Evolutionary conservation across 2,113 vertebrate species (phyloP).

Genomic region (Leuciscus idus): DNA sequence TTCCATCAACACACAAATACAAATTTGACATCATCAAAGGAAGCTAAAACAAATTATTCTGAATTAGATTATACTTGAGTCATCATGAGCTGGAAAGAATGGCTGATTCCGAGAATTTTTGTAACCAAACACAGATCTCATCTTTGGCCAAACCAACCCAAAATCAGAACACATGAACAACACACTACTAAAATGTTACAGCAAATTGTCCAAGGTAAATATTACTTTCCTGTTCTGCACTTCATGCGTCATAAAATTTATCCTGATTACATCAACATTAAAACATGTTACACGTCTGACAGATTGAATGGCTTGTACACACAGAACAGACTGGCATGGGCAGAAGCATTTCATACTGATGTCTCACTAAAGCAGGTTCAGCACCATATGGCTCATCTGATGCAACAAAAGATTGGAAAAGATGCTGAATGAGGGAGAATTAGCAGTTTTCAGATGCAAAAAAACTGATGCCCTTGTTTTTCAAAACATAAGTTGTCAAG

Average conservation of each 20-base stretch:
- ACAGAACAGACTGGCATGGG: not conserved
- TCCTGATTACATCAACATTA: not conserved
- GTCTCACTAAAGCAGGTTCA: not conserved
- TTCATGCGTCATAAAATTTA: not conserved
- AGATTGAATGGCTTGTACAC: not conserved
- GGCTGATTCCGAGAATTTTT: not conserved
- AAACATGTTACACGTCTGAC: not conserved
- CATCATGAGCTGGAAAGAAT: not conserved
- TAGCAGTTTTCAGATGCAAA: not conserved
- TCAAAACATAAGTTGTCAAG: not conserved
- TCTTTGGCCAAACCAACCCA: not conserved
- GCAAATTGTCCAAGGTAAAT: not conserved
- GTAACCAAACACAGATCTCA: not conserved
- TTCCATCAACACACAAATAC: not conserved
- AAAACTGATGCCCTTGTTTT: not conserved
- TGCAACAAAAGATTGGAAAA: not conserved
- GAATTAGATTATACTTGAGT: conserved; percentile 1
- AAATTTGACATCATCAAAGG: not conserved
- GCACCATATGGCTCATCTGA: not conserved
- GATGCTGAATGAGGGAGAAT: not conserved
- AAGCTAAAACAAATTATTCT: not conserved
- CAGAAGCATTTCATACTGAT: not conserved
- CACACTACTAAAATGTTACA: not conserved
- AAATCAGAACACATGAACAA: not conserved
- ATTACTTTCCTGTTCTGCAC: not conserved